Percentiles rank a stretch among this genome's conserved stretches.
Evolutionary conservation across 2,888 invertebrate species (phyloP).

Genomic region (Lasioglossum morio): DNA sequence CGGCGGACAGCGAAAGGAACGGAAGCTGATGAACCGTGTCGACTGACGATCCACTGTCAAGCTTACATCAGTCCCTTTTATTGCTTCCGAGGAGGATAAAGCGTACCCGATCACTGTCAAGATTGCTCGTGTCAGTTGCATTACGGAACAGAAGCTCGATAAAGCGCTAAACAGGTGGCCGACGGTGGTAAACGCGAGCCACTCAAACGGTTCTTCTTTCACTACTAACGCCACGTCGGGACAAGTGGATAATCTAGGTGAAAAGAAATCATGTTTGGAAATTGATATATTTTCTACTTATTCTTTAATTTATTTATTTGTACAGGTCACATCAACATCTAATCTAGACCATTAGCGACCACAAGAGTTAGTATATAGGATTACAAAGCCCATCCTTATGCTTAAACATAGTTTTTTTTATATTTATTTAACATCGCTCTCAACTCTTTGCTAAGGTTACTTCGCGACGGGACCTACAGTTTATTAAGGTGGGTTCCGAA

Average conservation of each 20-base stretch:
- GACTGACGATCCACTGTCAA: constrained; percentile 1
- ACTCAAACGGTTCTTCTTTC: not conserved
- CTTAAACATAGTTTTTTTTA: no score
- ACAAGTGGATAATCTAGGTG: not conserved
- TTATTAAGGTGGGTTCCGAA: no score
- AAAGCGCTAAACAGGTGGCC: not conserved
- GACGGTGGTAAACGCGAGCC: not conserved
- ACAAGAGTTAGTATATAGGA: no score
- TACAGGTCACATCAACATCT: no score
- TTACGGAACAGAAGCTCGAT: not conserved
- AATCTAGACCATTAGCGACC: no score
- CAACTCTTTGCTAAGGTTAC: no score
- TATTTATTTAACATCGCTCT: no score
- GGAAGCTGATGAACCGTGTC: not conserved
- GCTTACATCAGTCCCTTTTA: constrained; percentile 2
- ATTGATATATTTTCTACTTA: no score
- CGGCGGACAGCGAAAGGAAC: not conserved
- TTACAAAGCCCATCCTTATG: no score
- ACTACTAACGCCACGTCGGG: not conserved
- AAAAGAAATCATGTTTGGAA: no score
- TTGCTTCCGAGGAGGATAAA: not conserved
- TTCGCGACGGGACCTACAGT: no score
- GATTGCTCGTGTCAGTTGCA: not conserved
- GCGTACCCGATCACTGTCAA: not conserved
- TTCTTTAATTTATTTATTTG: no score